Percentiles rank a stretch among this genome's conserved stretches.
Evolutionary conservation across 2,797 vertebrate species (phyloP).

Genomic region (Sciurus carolinensis): DNA sequence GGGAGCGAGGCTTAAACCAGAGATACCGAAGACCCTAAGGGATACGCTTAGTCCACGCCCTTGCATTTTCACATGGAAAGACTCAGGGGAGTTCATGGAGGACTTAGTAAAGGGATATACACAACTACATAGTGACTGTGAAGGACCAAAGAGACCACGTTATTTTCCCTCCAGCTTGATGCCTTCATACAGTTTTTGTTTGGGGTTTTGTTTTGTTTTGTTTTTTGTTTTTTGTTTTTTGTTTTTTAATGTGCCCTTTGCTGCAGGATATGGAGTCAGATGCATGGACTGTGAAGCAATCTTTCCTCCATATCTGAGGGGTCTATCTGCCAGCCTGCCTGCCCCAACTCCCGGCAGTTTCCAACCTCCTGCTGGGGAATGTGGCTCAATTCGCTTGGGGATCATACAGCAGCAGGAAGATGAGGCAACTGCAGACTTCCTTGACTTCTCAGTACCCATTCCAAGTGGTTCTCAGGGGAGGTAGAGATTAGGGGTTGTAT

Average conservation of each 20-base stretch:
- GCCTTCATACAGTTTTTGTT: background rate
- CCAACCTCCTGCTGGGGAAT: background rate
- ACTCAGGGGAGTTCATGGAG: background rate
- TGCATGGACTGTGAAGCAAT: background rate
- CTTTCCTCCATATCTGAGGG: background rate
- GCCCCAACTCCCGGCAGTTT: background rate
- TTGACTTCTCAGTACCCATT: conserved; percentile 45
- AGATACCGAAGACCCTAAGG: background rate
- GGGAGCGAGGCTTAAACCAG: conserved; percentile 26
- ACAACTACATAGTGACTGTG: background rate
- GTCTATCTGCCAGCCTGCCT: background rate
- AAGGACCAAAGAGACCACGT: background rate
- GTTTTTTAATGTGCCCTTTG: background rate
- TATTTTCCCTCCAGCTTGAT: background rate
- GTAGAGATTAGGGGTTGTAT: background rate
- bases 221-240: background rate
- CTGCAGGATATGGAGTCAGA: background rate
- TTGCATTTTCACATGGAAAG: background rate
- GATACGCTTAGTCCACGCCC: background rate
- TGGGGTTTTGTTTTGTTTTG: background rate
- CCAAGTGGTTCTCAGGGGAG: conserved; percentile 57
- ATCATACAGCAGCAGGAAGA: background rate
- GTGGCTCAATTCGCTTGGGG: conserved; percentile 11
- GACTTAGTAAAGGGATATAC: background rate
- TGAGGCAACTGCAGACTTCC: conserved; percentile 34